Percentiles rank a stretch among this genome's conserved stretches.
Evolutionary conservation across 1,140 invertebrate species (phyloP).

Genomic region (Papilio dardanus): DNA sequence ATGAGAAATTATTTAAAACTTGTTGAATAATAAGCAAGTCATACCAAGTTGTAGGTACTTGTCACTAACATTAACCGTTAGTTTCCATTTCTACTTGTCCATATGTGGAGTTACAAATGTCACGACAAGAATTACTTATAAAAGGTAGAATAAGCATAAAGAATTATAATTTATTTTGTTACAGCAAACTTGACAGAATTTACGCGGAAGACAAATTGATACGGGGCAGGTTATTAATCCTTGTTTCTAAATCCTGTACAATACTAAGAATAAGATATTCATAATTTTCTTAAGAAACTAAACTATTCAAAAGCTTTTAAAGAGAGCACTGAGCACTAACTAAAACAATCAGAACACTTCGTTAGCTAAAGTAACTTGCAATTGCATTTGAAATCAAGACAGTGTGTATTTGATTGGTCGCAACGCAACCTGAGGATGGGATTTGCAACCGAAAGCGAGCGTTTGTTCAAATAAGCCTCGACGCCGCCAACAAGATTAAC

Average conservation of each 20-base stretch:
- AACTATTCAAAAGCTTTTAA: not conserved
- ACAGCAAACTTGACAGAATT: not conserved
- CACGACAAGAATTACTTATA: too few relatives aligned
- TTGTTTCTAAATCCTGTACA: not conserved
- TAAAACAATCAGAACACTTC: not conserved
- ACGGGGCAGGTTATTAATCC: not conserved
- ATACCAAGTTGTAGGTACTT: too few relatives aligned
- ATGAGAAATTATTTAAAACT: not conserved
- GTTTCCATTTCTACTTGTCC: too few relatives aligned
- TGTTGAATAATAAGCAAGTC: not conserved
- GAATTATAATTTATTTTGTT: not conserved
- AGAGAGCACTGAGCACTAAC: not conserved
- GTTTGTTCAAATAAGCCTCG: slow-evolving; percentile 33
- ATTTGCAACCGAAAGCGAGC: slow-evolving; percentile 30
- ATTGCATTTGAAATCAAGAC: slow-evolving; percentile 22
- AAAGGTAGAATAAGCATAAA: too few relatives aligned
- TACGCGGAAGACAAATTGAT: not conserved
- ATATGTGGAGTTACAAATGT: too few relatives aligned
- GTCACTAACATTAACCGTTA: too few relatives aligned
- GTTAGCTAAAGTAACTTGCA: not conserved
- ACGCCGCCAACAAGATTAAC: slow-evolving; percentile 34
- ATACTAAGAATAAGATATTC: not conserved
- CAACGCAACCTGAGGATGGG: slow-evolving; percentile 23
- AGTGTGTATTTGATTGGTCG: slow-evolving; percentile 23
- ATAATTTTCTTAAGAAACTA: not conserved